phyloP scores from a whole-genome alignment of 2,888 invertebrate species.

The Cosmia pyralina region DNA sequence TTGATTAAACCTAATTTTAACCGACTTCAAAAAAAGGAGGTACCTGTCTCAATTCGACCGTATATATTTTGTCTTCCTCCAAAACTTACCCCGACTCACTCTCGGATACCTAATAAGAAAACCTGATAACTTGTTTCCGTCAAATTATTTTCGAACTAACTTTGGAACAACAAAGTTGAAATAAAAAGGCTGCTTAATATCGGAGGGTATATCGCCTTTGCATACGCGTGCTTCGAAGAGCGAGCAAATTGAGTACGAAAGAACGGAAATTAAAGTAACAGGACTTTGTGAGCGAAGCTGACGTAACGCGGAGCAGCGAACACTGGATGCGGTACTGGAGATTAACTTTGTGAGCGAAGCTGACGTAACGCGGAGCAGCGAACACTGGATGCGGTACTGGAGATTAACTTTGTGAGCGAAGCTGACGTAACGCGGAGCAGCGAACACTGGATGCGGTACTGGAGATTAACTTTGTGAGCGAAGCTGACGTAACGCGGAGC shows the following conservation, averaged over 20 bases:
- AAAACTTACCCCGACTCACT: conserved; percentile 3
- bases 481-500: conserved; percentile 20
- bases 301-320: conserved; percentile 8
- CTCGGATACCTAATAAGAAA: conserved; percentile 22
- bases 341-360: conserved; percentile 34
- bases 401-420: conserved; percentile 45
- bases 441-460: conserved; percentile 22
- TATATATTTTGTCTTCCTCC: conserved; percentile 1
- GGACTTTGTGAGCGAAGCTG: conserved; percentile 50
- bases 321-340: conserved; percentile 16
- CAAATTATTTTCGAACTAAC: conserved; percentile 54
- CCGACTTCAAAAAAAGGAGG: too few species aligned
- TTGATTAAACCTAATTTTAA: conserved; percentile 12
- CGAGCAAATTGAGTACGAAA: conserved; percentile 76
- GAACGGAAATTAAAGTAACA: conserved; percentile 84
- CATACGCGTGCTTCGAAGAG: conserved; percentile 73
- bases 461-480: conserved; percentile 42
- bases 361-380: conserved; percentile 5
- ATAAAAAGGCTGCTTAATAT: conserved; percentile 67
- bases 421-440: conserved; percentile 10
- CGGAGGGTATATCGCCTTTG: conserved; percentile 68
- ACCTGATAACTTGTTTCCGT: conserved; percentile 32
- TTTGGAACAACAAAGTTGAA: conserved; percentile 51
- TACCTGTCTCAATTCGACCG: too few species aligned
- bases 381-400: conserved; percentile 23